These are phyloP conservation scores for Adineta ricciae DNA, from an alignment of 2,888 invertebrate species.

Conservation along the genomic window DNA sequence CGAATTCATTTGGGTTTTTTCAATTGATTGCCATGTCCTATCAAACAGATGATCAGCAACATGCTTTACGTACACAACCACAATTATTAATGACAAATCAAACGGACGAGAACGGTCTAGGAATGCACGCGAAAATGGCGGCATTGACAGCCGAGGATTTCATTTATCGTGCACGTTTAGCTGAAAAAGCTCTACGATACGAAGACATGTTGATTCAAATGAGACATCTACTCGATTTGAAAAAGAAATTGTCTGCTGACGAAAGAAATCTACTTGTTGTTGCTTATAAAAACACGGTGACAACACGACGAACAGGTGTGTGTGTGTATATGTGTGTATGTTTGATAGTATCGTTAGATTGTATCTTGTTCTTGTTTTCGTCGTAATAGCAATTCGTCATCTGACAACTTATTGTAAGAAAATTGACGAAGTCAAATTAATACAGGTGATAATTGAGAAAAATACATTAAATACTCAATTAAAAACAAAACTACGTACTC, in stretches of 20 bases:
- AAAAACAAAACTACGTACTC: too few relatives aligned
- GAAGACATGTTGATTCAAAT: background rate
- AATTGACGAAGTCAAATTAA: background rate
- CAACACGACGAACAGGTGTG: background rate
- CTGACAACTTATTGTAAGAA: background rate
- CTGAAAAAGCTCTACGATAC: background rate
- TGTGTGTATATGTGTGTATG: background rate
- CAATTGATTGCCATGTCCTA: background rate
- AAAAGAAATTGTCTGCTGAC: background rate
- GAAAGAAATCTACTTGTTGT: conserved; percentile 11
- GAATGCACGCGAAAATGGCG: background rate
- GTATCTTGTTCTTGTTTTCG: background rate
- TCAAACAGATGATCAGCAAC: background rate
- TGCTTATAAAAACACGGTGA: background rate
- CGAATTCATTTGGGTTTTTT: background rate
- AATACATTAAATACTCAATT: too few relatives aligned
- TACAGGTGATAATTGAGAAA: background rate
- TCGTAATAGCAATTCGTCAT: background rate
- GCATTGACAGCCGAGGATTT: background rate
- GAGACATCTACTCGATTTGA: background rate
- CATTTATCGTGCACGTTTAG: background rate
- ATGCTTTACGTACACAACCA: background rate
- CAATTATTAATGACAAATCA: background rate
- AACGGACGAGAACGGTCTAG: background rate
- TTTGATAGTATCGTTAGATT: background rate